Conservation (phyloP, 1,140 invertebrate genomes). For the Dufourea novaeangliae region DNA sequence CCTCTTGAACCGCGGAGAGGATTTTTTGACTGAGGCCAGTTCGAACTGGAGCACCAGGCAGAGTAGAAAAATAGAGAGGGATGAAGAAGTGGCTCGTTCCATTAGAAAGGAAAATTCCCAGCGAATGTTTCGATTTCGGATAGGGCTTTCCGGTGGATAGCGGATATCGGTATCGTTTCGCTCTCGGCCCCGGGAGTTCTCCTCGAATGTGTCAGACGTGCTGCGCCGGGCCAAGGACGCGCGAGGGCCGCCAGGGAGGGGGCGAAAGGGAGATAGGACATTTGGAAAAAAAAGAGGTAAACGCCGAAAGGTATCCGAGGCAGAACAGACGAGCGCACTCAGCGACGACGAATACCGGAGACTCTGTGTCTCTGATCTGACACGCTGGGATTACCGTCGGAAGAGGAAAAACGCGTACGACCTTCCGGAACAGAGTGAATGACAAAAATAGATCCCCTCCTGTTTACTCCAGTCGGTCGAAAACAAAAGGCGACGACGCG, state of each 20-base stretch:
- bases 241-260: background rate
- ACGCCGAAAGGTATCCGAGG: slow-evolving; percentile 41
- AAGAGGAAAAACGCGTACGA: slow-evolving; percentile 68
- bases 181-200: slow-evolving; percentile 13
- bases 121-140: slow-evolving; percentile 63
- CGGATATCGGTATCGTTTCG: slow-evolving; percentile 48
- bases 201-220: slow-evolving; percentile 35
- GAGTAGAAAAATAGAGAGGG: background rate
- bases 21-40: slow-evolving; percentile 41
- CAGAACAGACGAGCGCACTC: slow-evolving; percentile 69
- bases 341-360: slow-evolving; percentile 63
- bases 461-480: slow-evolving; percentile 6
- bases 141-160: slow-evolving; percentile 31
- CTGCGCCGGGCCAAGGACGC: slow-evolving; percentile 25
- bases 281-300: slow-evolving; percentile 39
- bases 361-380: slow-evolving; percentile 67
- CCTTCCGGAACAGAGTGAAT: slow-evolving; percentile 60
- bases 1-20: slow-evolving; percentile 17
- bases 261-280: slow-evolving; percentile 21
- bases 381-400: slow-evolving; percentile 68
- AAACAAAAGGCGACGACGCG: slow-evolving; percentile 7
- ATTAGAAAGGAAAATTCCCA: slow-evolving; percentile 60
- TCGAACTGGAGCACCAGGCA: background rate
- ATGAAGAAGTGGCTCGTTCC: slow-evolving; percentile 46
- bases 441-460: slow-evolving; percentile 56